Percentiles rank a stretch among this genome's conserved stretches.
phyloP scores from a whole-genome alignment of 2,113 vertebrate genomes.

The Sinocyclocheilus maitianheensis region DNA sequence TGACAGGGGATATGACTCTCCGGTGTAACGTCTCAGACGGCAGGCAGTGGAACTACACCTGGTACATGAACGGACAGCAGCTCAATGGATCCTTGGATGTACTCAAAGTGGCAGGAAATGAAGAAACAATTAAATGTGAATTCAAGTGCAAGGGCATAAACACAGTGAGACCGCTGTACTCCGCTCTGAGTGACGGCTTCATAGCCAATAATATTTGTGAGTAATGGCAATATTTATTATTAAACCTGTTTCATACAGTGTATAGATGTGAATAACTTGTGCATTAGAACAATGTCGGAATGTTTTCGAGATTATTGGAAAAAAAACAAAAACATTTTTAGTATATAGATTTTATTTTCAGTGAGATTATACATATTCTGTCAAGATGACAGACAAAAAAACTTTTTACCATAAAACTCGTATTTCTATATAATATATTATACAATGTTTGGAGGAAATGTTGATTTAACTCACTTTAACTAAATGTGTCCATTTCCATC shows the following conservation, averaged over 20 bases:
- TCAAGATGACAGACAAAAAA: neutral
- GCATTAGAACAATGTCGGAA: neutral
- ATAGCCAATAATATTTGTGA: slow-evolving; percentile 71
- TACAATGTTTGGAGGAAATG: neutral
- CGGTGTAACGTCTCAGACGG: slow-evolving; percentile 59
- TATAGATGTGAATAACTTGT: neutral
- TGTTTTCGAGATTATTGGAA: neutral
- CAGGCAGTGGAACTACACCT: slow-evolving; percentile 68
- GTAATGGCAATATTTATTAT: slow-evolving; percentile 34
- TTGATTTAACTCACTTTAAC: neutral
- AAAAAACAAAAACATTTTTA: no score
- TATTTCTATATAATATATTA: neutral
- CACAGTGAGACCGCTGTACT: slow-evolving; percentile 55
- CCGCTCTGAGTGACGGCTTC: slow-evolving; percentile 51
- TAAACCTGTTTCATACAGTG: neutral
- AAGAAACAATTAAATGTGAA: slow-evolving; percentile 61
- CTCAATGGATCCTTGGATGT: neutral
- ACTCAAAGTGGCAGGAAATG: slow-evolving; percentile 56
- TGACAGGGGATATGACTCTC: slow-evolving; percentile 68
- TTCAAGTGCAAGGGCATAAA: slow-evolving; percentile 65
- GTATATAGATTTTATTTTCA: no score
- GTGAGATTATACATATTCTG: neutral
- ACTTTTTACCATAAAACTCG: neutral
- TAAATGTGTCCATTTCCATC: neutral
- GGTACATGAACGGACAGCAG: slow-evolving; percentile 52